phyloP scores from a whole-genome alignment of 2,113 vertebrate genomes.

The Nicator chloris region DNA sequence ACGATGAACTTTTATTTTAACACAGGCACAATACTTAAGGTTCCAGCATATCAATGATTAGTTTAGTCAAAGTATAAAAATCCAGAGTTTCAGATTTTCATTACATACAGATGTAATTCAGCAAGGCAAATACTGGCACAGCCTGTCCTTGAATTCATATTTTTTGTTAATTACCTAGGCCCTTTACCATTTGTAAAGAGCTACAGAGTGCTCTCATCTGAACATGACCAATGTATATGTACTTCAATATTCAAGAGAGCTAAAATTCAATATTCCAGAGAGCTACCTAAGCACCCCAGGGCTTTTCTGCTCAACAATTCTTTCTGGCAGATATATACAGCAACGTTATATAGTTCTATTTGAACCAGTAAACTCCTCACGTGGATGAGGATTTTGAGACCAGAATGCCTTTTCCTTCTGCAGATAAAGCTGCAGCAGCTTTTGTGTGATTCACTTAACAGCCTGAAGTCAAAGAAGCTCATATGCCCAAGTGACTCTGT shows the following conservation, averaged over 20 bases:
- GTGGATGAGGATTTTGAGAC: neutral
- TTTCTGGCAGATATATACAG: neutral
- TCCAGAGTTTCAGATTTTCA: neutral
- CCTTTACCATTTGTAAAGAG: neutral
- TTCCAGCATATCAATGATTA: neutral
- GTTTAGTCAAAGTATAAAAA: neutral
- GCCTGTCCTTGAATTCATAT: neutral
- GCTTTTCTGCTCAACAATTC: neutral
- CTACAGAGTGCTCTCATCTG: neutral
- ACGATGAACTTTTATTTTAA: neutral
- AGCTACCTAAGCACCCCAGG: neutral
- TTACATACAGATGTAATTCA: neutral
- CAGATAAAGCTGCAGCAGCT: neutral
- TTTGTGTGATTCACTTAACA: neutral
- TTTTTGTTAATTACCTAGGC: neutral
- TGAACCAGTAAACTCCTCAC: neutral
- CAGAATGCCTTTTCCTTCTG: neutral
- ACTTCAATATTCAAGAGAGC: neutral
- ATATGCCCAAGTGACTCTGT: neutral
- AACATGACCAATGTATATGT: neutral
- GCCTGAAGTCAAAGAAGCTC: neutral
- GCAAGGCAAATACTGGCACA: neutral
- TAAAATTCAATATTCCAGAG: neutral
- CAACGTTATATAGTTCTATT: neutral
- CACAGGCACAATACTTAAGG: neutral